These are phyloP conservation scores for Pseudomyrmex dendroicus DNA, from an alignment of 1,140 invertebrate species.

Conservation along the genomic window DNA sequence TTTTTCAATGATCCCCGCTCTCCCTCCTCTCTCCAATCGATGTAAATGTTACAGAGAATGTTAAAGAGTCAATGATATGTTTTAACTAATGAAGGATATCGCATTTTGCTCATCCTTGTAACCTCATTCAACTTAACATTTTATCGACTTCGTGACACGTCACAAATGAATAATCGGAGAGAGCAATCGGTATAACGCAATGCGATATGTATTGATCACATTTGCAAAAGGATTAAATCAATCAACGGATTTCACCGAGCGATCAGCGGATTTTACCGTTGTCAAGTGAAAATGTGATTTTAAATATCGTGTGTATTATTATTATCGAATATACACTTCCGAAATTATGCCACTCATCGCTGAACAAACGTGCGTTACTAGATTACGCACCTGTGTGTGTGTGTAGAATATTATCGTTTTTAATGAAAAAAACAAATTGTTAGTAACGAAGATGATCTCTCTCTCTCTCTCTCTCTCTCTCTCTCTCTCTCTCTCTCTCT, in stretches of 20 bases:
- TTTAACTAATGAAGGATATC: background rate
- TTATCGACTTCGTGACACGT: background rate
- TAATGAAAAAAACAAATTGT: no score
- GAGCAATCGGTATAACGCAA: background rate
- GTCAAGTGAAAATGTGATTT: conserved; percentile 12
- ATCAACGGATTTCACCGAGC: background rate
- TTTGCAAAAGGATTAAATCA: conserved; percentile 16
- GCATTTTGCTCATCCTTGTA: background rate
- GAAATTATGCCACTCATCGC: conserved; percentile 12
- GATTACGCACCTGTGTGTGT: background rate
- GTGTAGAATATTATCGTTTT: background rate
- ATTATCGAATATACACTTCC: background rate
- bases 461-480: no score
- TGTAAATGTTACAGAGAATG: background rate
- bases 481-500: background rate
- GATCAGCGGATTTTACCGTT: conserved; percentile 10
- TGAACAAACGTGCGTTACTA: background rate
- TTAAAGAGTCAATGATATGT: conserved; percentile 5
- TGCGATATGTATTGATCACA: background rate
- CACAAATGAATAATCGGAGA: conserved; percentile 19
- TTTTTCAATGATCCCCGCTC: background rate
- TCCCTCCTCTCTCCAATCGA: no score
- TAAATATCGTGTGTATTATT: background rate
- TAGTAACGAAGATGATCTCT: no score
- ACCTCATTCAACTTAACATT: background rate